Evolutionary conservation across 2,888 invertebrate species (phyloP), one percentile per base, ranked within the genome.

Genomic region (Lithosia quadra): DNA sequence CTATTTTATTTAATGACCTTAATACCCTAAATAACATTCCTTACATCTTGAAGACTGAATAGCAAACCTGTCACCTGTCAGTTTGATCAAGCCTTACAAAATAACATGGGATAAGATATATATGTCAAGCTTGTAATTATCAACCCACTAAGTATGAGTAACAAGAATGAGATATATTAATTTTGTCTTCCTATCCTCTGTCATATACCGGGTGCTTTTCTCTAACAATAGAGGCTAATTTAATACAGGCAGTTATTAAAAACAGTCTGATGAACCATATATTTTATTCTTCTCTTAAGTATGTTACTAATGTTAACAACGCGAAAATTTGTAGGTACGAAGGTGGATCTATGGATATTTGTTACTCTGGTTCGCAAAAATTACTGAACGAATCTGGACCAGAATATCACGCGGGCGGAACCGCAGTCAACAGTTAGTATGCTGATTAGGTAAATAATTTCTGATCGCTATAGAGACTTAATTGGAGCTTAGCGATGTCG

Each of bases 51-150:
- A 8, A 49, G 8, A 49, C 49, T 43, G 43, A n/a, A 49, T n/a
- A 49, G 9, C n/a, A n/a, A n/a, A 49, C n/a, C n/a, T 49, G 49
- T 49, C 49, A n/a, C n/a, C 49, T 49, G 49, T n/a, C 49, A 49
- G 8, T 49, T 8, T 49, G n/a, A 49, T 9, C 9, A 49, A 4
- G 9, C 8, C n/a, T 49, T 49, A 49, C n/a, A 49, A n/a, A 43
- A n/a, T 49, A 49, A 49, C n/a, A 49, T 9, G 49, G n/a, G 49
- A 49, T 49, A n/a, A 49, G n/a, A 49, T n/a, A n/a, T 49, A 49
- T n/a, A n/a, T 49, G 49, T 49, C 49, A 49, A 49, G 49, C n/a
- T n/a, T n/a, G 18, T 43, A 49, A n/a, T 49, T 49, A 2, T 49
- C n/a, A 49, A 49, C n/a, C n/a, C 8, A n/a, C 18, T 49, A 49